Evolutionary conservation across 2,113 vertebrate species (phyloP).

Genomic region (Melanerpes formicivorus): DNA sequence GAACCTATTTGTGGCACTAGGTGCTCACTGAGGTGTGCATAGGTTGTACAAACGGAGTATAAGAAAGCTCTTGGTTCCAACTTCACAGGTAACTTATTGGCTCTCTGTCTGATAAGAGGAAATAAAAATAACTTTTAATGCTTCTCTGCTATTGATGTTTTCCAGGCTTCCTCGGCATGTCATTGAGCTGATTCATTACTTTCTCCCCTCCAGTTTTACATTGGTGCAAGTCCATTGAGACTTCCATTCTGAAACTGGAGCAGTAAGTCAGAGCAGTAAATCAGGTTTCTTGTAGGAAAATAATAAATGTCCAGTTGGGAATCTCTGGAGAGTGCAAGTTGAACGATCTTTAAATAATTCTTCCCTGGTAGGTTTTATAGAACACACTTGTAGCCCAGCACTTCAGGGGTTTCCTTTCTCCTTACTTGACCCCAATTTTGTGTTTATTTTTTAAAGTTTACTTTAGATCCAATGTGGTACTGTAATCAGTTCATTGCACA

Average conservation of each 20-base stretch:
- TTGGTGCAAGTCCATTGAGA: background rate
- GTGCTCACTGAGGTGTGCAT: background rate
- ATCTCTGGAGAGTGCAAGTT: background rate
- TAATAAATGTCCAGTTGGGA: constrained; percentile 38
- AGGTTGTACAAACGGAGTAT: background rate
- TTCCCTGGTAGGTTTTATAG: background rate
- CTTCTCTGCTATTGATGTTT: background rate
- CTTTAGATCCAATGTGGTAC: background rate
- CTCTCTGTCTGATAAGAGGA: background rate
- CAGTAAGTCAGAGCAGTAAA: background rate
- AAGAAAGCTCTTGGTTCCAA: background rate
- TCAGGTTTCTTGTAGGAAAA: constrained; percentile 14
- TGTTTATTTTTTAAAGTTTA: background rate
- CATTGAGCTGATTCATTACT: constrained; percentile 17
- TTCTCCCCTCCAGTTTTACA: constrained; percentile 10
- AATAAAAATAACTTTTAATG: background rate
- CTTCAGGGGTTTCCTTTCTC: constrained; percentile 7
- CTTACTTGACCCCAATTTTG: background rate
- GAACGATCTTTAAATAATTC: constrained; percentile 46
- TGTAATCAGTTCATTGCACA: constrained; percentile 31
- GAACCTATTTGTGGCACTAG: background rate
- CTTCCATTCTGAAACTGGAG: constrained; percentile 27
- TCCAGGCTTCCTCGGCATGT: background rate
- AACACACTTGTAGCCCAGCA: constrained; percentile 3
- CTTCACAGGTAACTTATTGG: background rate